Percentiles rank a stretch among this genome's conserved stretches.
These are phyloP conservation scores for Trinectes maculatus DNA, from an alignment of 2,113 vertebrate species.

Conservation along the genomic window DNA sequence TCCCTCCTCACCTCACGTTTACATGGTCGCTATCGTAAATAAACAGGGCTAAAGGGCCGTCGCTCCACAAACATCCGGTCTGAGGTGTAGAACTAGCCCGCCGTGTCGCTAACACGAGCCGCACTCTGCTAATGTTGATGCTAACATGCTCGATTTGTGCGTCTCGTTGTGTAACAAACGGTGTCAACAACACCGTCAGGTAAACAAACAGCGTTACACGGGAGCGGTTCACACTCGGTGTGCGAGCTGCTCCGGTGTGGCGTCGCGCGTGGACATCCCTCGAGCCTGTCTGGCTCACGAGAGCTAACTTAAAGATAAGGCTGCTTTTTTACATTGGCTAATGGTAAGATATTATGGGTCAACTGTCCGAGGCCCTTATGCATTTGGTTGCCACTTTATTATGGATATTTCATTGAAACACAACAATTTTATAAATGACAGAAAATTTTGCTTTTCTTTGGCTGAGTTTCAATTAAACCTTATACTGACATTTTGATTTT, in stretches of 20 bases:
- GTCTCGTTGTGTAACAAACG: constrained; percentile 20
- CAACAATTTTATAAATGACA: too few relatives aligned
- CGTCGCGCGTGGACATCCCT: background rate
- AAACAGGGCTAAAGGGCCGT: background rate
- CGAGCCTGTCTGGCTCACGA: constrained; percentile 5
- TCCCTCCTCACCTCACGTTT: background rate
- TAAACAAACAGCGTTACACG: background rate
- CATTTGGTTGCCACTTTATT: background rate
- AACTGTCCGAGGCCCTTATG: constrained; percentile 15
- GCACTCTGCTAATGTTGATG: background rate
- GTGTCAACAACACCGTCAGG: constrained; percentile 4
- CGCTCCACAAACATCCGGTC: fast-evolving
- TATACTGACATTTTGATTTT: too few relatives aligned
- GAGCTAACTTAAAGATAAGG: background rate
- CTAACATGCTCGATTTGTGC: constrained; percentile 13
- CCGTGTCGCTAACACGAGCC: constrained; percentile 1
- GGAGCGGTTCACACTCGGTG: background rate
- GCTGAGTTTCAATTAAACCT: too few relatives aligned
- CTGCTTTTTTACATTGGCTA: constrained; percentile 39
- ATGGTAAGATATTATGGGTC: constrained; percentile 18
- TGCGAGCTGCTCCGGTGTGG: background rate
- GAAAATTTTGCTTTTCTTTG: too few relatives aligned
- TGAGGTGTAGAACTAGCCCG: too few relatives aligned
- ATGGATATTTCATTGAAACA: background rate
- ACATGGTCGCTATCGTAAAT: background rate